phyloP scores from a whole-genome alignment of 1,140 invertebrate genomes.

The Drosophila lowei region DNA sequence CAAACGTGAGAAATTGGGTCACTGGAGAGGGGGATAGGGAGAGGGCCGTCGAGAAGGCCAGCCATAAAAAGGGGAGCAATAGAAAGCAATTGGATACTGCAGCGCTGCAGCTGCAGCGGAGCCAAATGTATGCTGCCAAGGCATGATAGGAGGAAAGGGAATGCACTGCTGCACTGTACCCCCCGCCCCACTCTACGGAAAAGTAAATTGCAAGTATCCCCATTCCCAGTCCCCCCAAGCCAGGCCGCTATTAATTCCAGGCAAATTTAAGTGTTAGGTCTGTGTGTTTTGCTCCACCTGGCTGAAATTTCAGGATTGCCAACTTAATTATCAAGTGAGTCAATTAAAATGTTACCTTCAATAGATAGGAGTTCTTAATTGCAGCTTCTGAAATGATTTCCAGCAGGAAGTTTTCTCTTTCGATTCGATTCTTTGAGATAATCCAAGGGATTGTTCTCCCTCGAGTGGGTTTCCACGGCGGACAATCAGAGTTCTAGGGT shows the following conservation, averaged over 20 bases:
- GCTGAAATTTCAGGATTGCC: slow-evolving; percentile 22
- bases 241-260: slow-evolving; percentile 1
- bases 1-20: slow-evolving; percentile 69
- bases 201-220: slow-evolving; percentile 41
- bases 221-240: neutral
- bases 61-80: slow-evolving; percentile 33
- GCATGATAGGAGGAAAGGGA: neutral
- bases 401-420: too few relatives aligned
- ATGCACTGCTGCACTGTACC: too few relatives aligned
- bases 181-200: slow-evolving; percentile 15
- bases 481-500: too few relatives aligned
- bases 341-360: neutral
- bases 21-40: slow-evolving; percentile 30
- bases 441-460: too few relatives aligned
- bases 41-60: neutral
- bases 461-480: too few relatives aligned
- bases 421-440: too few relatives aligned
- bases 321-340: slow-evolving; percentile 34
- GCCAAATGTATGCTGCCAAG: slow-evolving; percentile 42
- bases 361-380: neutral
- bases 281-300: slow-evolving; percentile 33
- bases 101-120: slow-evolving; percentile 50
- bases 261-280: slow-evolving; percentile 42
- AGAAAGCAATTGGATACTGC: slow-evolving; percentile 62
- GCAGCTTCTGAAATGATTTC: too few relatives aligned